phyloP scores from a whole-genome alignment of 2,797 vertebrate species.

The Triplophysa bombifrons region DNA sequence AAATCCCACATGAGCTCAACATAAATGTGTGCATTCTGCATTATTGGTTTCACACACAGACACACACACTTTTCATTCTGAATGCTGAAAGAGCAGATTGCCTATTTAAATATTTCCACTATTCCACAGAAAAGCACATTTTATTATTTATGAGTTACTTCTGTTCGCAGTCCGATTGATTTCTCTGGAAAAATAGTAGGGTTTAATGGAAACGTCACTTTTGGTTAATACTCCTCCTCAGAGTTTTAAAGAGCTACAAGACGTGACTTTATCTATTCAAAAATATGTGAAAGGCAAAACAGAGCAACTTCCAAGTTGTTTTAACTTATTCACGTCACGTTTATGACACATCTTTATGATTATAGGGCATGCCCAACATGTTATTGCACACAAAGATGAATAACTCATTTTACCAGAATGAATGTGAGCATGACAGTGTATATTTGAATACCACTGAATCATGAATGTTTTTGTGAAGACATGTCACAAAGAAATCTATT shows the following conservation, averaged over 20 bases:
- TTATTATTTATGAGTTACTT: conserved; percentile 24
- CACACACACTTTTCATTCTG: neutral
- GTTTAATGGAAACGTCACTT: conserved; percentile 14
- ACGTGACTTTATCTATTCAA: neutral
- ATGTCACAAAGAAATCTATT: conserved; percentile 8
- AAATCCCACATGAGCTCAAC: neutral
- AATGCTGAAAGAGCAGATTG: neutral
- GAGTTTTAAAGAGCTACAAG: neutral
- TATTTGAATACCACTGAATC: neutral
- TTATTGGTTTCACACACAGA: neutral
- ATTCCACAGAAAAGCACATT: conserved; percentile 25
- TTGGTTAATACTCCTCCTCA: too few species aligned
- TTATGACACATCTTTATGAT: conserved; percentile 23
- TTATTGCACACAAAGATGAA: conserved; percentile 18
- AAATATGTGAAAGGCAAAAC: neutral
- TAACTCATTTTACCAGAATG: conserved; percentile 5
- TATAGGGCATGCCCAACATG: conserved; percentile 17
- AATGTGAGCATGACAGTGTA: conserved; percentile 9
- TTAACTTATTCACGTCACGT: conserved; percentile 21
- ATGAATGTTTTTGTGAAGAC: neutral
- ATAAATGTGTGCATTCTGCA: neutral
- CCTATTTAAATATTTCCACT: neutral
- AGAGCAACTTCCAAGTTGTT: neutral
- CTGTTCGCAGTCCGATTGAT: conserved; percentile 2
- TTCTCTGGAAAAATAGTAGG: conserved; percentile 16